Evolutionary conservation across 2,888 invertebrate genomes (phyloP), one percentile per base, ranked within the genome.

Genomic region (Elysia crispata): DNA sequence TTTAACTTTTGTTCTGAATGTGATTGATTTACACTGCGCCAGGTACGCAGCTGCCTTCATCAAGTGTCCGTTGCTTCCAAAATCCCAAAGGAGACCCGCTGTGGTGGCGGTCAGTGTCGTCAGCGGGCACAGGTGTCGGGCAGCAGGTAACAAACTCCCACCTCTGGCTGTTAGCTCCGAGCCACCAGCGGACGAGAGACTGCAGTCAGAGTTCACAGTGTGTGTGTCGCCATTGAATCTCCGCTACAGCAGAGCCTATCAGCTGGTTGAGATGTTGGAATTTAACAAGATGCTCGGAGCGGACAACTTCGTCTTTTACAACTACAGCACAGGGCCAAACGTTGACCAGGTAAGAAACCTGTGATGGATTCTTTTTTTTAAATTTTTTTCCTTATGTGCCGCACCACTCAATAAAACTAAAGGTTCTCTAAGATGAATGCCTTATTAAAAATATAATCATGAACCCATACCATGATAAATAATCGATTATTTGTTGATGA

Each of bases 251-350:
- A 81, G 85, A 8, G 87, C 87, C 6, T 87, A 87, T 62, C 88
- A 87, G 74, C 81, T 91, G 28, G 86, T 91, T 5, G 90, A 91
- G 82, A 90, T 90, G 88, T 86, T 91, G 5, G 91, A 91, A 83
- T 75, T 91, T 30, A 90, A 89, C 74, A 83, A 84, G 54, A 74
- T 91, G n/a, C 84, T 91, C 18, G 91, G 91, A 1, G 91, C 90
- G 0, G 83, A 87, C 6, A 85, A 85, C 75, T 86, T 91, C 73
- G 83, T 86, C n/a, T 88, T 91, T 80, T 91, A 91, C 82, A 86
- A 87, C 76, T 84, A 87, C 81, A 86, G 88, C 25, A 84, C 86
- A 11, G 84, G 87, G 0, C n/a, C 57, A 30, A 89, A 89, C 78
- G 85, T 88, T 13, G 82, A 83, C 3, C 76, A 80, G 28, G 87